Evolutionary conservation across 2,888 invertebrate species (phyloP).

Genomic region (Ypsolopha sequella): DNA sequence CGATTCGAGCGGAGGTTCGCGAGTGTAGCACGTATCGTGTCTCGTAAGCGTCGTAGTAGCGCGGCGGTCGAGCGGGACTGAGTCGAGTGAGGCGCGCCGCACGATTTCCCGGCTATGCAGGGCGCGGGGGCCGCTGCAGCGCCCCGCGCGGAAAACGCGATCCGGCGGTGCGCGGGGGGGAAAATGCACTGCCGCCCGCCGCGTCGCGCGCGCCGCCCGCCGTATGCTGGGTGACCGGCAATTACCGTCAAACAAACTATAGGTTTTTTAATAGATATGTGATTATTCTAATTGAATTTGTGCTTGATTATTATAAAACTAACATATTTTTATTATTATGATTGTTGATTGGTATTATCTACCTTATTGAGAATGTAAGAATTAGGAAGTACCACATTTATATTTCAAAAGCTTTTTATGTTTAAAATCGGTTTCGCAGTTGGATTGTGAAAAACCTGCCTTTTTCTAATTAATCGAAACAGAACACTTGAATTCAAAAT

Average conservation of each 20-base stretch:
- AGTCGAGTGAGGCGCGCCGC: constrained; percentile 37
- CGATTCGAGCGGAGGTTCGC: constrained; percentile 30
- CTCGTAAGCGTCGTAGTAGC: constrained; percentile 50
- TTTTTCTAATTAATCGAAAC: too few relatives aligned
- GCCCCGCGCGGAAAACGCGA: constrained; percentile 63
- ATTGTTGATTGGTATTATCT: too few relatives aligned
- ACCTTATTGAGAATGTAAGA: too few relatives aligned
- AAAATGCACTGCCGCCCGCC: constrained; percentile 29
- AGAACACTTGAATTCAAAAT: too few relatives aligned
- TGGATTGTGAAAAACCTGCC: too few relatives aligned
- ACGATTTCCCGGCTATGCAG: constrained; percentile 58
- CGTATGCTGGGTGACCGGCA: constrained; percentile 11
- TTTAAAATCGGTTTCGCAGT: too few relatives aligned
- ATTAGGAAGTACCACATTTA: too few relatives aligned
- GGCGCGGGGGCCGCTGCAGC: constrained; percentile 52
- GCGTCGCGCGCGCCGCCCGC: constrained; percentile 21
- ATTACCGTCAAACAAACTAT: background rate
- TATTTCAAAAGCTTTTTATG: too few relatives aligned
- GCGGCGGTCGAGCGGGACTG: constrained; percentile 64
- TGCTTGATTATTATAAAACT: too few relatives aligned
- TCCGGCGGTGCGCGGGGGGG: constrained; percentile 20
- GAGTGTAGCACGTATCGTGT: constrained; percentile 30
- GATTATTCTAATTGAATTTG: too few relatives aligned
- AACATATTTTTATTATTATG: too few relatives aligned
- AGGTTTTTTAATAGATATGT: too few relatives aligned